Conservation (phyloP, 2,113 vertebrate genomes). For the Arizona elegans region DNA sequence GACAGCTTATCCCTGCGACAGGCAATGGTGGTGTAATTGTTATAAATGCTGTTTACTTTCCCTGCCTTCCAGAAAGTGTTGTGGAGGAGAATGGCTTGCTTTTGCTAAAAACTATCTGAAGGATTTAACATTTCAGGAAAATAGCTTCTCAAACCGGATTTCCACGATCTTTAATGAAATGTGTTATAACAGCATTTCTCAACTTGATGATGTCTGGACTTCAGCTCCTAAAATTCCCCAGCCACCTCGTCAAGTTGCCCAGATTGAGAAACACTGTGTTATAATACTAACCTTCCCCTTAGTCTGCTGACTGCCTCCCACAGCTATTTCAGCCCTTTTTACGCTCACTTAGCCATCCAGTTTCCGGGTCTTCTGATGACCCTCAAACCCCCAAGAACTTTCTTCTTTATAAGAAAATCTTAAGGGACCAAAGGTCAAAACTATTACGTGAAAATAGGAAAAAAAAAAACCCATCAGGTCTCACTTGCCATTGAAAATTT, state of each 20-base stretch:
- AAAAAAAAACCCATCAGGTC: not conserved
- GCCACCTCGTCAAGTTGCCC: not conserved
- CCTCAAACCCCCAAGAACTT: too few species aligned
- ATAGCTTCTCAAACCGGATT: not conserved
- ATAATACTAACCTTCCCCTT: not conserved
- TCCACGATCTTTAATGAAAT: not conserved
- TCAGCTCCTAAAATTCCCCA: not conserved
- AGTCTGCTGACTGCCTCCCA: not conserved
- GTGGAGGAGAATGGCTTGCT: not conserved
- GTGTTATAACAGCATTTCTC: not conserved
- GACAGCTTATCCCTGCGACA: not conserved
- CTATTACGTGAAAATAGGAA: not conserved
- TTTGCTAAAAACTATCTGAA: slow-evolving; percentile 8
- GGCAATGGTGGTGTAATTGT: not conserved
- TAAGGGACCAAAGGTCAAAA: not conserved
- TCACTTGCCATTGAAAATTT: not conserved
- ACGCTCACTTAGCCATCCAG: not conserved
- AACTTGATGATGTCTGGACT: not conserved
- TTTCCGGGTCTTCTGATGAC: not conserved
- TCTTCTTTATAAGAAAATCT: not conserved
- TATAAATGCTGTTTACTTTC: slow-evolving; percentile 15
- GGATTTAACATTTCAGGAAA: slow-evolving; percentile 10
- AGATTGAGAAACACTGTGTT: not conserved
- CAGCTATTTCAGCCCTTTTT: not conserved
- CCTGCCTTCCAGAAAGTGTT: not conserved